Percentiles rank a stretch among this genome's conserved stretches.
Conservation (phyloP, 1,140 invertebrate genomes). For the Rhopalosiphum padi region DNA sequence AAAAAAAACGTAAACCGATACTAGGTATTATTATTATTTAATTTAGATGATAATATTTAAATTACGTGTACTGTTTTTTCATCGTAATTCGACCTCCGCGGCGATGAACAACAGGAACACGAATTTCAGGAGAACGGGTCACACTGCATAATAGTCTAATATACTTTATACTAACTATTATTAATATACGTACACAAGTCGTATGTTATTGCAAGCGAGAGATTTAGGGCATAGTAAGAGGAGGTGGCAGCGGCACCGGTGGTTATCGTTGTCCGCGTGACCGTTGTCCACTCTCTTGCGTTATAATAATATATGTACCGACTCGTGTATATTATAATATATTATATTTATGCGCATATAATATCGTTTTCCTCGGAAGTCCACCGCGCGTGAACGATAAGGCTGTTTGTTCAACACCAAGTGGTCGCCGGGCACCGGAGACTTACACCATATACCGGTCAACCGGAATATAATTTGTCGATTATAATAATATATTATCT, state of each 20-base stretch:
- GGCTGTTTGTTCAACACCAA: constrained; percentile 32
- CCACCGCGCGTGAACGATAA: constrained; percentile 20
- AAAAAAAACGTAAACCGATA: too few species aligned
- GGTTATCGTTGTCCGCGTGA: background rate
- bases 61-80: too few species aligned
- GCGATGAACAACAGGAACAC: background rate
- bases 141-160: background rate
- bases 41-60: too few species aligned
- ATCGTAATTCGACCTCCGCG: background rate
- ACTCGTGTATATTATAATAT: background rate
- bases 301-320: background rate
- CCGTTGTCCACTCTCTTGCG: background rate
- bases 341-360: background rate
- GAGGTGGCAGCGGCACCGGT: background rate
- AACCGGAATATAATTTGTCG: background rate
- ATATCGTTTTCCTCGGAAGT: constrained; percentile 3
- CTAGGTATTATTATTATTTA: too few species aligned
- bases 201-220: background rate
- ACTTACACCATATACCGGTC: background rate
- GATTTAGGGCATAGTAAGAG: background rate
- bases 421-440: background rate
- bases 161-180: background rate
- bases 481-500: constrained; percentile 3
- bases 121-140: background rate
- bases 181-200: background rate